These are phyloP conservation scores for Eulemur rubriventer DNA, from an alignment of 2,797 vertebrate genomes.

Conservation along the genomic window DNA sequence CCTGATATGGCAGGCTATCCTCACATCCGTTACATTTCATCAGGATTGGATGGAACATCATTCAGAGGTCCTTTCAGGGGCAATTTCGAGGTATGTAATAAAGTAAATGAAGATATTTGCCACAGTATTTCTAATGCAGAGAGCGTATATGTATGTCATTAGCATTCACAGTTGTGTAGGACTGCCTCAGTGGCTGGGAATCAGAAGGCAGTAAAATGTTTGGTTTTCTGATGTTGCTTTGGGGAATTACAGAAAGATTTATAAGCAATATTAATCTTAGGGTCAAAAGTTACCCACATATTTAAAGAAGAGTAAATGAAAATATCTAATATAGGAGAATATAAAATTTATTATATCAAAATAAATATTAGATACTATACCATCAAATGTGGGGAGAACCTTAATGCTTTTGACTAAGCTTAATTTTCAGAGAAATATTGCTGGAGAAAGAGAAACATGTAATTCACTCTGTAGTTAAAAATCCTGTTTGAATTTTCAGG, in stretches of 20 bases:
- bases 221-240: conserved; percentile 12
- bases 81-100: conserved; percentile 96
- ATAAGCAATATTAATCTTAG: background rate
- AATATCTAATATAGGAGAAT: conserved; percentile 2
- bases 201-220: conserved; percentile 14
- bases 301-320: conserved; percentile 3
- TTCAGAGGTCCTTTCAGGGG: conserved; percentile 91
- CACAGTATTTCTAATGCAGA: conserved; percentile 65
- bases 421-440: conserved; percentile 64
- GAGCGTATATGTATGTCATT: background rate
- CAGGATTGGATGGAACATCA: conserved; percentile 96
- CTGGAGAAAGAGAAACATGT: conserved; percentile 68
- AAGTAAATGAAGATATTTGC: conserved; percentile 78
- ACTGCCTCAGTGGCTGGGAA: background rate
- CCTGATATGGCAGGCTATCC: conserved; percentile 95
- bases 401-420: conserved; percentile 64
- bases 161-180: background rate
- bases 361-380: conserved; percentile 79
- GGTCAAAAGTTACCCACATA: conserved; percentile 10
- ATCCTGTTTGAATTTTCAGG: conserved; percentile 25
- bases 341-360: conserved; percentile 12
- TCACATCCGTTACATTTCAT: conserved; percentile 99
- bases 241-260: conserved; percentile 19
- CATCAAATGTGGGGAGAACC: conserved; percentile 49
- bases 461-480: conserved; percentile 44